These are phyloP conservation scores for Myotis brandtii DNA, from an alignment of 2,113 vertebrate genomes.

Conservation along the genomic window DNA sequence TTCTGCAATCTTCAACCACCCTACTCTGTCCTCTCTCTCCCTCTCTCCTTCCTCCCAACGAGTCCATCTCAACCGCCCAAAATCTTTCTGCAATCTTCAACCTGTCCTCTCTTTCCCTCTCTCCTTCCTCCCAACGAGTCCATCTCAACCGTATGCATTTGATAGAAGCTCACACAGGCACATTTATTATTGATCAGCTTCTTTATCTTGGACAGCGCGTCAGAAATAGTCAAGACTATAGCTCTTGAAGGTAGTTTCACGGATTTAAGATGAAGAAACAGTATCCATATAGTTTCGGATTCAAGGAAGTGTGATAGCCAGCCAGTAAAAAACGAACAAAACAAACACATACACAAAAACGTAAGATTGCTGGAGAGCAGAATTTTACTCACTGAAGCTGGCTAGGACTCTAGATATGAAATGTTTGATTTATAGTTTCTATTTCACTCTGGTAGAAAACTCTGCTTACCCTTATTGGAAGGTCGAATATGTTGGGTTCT, in stretches of 20 bases:
- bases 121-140: background rate
- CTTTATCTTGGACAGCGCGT: constrained; percentile 64
- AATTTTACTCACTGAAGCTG: constrained; percentile 66
- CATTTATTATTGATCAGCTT: constrained; percentile 58
- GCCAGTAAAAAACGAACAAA: background rate
- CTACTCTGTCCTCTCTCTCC: background rate
- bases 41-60: background rate
- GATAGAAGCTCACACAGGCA: constrained; percentile 30
- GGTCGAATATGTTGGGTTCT: constrained; percentile 68
- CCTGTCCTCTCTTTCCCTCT: background rate
- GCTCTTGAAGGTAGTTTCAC: constrained; percentile 61
- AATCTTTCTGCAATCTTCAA: background rate
- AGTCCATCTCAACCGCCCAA: background rate
- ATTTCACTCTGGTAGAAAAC: constrained; percentile 76
- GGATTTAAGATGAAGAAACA: constrained; percentile 74
- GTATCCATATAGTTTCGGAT: constrained; percentile 27
- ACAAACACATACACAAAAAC: background rate
- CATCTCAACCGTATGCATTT: background rate
- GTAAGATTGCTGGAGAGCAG: constrained; percentile 37
- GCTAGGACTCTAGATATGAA: constrained; percentile 72
- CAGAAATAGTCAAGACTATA: constrained; percentile 58
- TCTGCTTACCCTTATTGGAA: constrained; percentile 79
- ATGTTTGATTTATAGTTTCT: constrained; percentile 80
- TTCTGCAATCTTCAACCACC: rapidly evolving
- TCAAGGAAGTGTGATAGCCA: constrained; percentile 49